Evolutionary conservation across 2,113 vertebrate genomes (phyloP), one percentile per base, ranked within the genome.

Genomic region (Neodontobutis hainanensis): DNA sequence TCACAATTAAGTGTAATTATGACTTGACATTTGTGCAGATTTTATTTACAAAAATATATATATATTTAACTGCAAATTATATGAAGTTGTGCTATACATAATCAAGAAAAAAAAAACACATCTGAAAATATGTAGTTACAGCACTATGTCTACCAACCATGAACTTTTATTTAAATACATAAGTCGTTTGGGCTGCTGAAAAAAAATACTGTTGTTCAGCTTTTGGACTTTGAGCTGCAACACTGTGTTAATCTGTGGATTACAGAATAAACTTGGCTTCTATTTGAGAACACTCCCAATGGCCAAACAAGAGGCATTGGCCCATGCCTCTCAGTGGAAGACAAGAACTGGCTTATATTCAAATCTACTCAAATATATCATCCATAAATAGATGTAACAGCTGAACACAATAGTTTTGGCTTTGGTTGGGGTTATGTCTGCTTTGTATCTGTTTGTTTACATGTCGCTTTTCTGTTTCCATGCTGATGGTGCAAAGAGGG

Each of bases 401-500:
- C 43, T 73, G 73, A 50, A 16, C 27, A 71, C 62, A 73, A 50
- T 59, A 7, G 42, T 68, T 72, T 75, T 73, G 67, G 32, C 69
- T 27, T 27, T 27, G 50, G 65, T 58, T 61, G 47, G 47, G 48
- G 65, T 77, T 71, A 43, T 27, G 40, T 44, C 59, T 61, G 42
- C 14, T 66, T 46, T 70, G 38, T 34, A 3, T 6, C 74, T 63
- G 51, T 59, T 56, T 55, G 7, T 36, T 27, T 27, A 27, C 19
- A 27, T 27, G 19, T 27, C 19, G 19, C 19, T 27, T 27, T 27
- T 27, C 19, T 27, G 6, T 19, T 65, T 72, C 66, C 51, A 79
- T 75, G 64, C 73, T 66, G 61, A 77, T 73, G 77, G 55, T 80
- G 68, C 3, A 27, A 45, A 53, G 53, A 32, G 82, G 63, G 66